Percentiles rank a stretch among this genome's conserved stretches.
phyloP scores from a whole-genome alignment of 2,113 vertebrate species.

The Passer domesticus region DNA sequence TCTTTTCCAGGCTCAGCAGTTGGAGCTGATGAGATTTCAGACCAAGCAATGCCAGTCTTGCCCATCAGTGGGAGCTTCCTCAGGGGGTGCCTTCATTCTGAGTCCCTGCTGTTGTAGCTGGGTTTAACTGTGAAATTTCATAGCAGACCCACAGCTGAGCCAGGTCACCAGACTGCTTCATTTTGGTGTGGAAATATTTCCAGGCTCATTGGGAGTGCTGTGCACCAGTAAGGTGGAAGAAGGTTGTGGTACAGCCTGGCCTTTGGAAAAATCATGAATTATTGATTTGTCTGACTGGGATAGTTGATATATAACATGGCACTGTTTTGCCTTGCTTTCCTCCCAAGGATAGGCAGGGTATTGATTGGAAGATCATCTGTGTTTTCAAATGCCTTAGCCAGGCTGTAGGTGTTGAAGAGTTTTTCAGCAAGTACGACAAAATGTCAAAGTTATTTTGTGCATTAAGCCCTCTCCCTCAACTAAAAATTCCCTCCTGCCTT shows the following conservation, averaged over 20 bases:
- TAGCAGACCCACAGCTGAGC: neutral
- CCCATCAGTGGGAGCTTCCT: neutral
- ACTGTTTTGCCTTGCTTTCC: neutral
- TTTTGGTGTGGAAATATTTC: neutral
- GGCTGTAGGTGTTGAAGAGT: neutral
- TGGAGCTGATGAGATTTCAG: neutral
- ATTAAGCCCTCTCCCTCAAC: neutral
- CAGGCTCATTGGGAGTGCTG: neutral
- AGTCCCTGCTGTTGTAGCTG: neutral
- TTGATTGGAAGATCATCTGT: neutral
- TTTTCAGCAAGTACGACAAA: neutral
- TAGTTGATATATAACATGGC: neutral
- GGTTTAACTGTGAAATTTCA: neutral
- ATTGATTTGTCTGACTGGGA: neutral
- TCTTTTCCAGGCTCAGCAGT: neutral
- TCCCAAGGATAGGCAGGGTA: neutral
- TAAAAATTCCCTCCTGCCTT: neutral
- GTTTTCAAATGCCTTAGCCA: neutral
- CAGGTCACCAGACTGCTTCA: neutral
- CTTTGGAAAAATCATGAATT: neutral
- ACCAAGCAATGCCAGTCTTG: neutral
- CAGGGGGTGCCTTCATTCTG: neutral
- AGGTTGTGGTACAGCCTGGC: neutral
- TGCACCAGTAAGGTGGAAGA: neutral
- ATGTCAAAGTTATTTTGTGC: neutral